Conservation (phyloP, 2,113 vertebrate genomes). For the Calyptommatus sinebrachiatus region DNA sequence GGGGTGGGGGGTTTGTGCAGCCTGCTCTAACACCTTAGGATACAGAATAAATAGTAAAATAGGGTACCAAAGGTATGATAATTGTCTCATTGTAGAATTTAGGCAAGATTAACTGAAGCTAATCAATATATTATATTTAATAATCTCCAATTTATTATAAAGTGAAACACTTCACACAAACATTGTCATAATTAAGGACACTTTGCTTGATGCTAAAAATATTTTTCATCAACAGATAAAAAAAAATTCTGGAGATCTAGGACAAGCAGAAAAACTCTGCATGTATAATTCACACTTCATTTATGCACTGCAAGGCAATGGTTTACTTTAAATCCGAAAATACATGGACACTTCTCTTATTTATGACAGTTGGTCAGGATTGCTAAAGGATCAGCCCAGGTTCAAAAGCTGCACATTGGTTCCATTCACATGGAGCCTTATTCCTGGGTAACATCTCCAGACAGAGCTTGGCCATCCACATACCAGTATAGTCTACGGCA, state of each 20-base stretch:
- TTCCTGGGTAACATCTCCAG: no score
- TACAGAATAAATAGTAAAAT: background rate
- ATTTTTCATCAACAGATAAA: no score
- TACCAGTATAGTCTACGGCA: no score
- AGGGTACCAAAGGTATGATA: background rate
- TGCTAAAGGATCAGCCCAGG: background rate
- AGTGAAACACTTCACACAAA: background rate
- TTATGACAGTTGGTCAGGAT: background rate
- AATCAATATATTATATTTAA: background rate
- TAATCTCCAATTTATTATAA: background rate
- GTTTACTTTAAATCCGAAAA: background rate
- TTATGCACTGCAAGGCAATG: background rate
- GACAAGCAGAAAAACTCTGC: background rate
- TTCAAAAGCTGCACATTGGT: background rate
- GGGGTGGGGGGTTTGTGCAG: no score
- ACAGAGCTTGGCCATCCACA: no score
- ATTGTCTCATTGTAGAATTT: background rate
- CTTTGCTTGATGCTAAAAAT: background rate
- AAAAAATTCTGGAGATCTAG: background rate
- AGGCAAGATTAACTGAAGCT: background rate
- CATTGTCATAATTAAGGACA: background rate
- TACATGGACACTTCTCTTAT: background rate
- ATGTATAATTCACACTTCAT: background rate
- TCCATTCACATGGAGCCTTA: no score
- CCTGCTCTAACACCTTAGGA: no score